Evolutionary conservation across 2,888 invertebrate genomes (phyloP).

Genomic region (Trissolcus japonicus): DNA sequence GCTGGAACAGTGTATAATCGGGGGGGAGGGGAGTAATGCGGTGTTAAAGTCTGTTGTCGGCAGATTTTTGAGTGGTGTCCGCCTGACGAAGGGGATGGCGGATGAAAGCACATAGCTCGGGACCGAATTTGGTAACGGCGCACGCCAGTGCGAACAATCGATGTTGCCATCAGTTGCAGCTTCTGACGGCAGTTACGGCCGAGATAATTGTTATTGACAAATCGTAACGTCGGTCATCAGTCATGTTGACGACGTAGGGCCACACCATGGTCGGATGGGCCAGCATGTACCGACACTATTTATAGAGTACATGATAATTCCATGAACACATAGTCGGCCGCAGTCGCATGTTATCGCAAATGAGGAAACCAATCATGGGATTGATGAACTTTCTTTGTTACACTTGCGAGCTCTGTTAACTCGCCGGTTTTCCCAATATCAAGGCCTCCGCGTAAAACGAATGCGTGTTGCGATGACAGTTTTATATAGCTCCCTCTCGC

Average conservation of each 20-base stretch:
- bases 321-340: slow-evolving; percentile 45
- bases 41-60: slow-evolving; percentile 51
- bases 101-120: slow-evolving; percentile 24
- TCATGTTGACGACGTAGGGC: slow-evolving; percentile 64
- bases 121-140: slow-evolving; percentile 35
- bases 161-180: slow-evolving; percentile 73
- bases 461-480: slow-evolving; percentile 13
- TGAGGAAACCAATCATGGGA: slow-evolving; percentile 55
- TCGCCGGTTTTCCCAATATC: slow-evolving; percentile 4
- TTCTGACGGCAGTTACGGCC: slow-evolving; percentile 66
- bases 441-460: neutral
- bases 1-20: slow-evolving; percentile 29
- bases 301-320: slow-evolving; percentile 59
- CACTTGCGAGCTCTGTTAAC: slow-evolving; percentile 23
- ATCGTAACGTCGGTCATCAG: slow-evolving; percentile 73
- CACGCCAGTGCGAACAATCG: slow-evolving; percentile 65
- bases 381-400: slow-evolving; percentile 53
- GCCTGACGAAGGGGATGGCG: slow-evolving; percentile 6
- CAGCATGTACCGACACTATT: slow-evolving; percentile 54
- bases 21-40: slow-evolving; percentile 14
- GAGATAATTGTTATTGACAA: slow-evolving; percentile 74
- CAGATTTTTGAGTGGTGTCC: slow-evolving; percentile 60
- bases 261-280: slow-evolving; percentile 40
- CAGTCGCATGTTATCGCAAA: slow-evolving; percentile 50
- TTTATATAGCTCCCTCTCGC: slow-evolving; percentile 6